Evolutionary conservation across 2,888 invertebrate genomes (phyloP), one percentile per base, ranked within the genome.

Genomic region (Calameuta pallipes): DNA sequence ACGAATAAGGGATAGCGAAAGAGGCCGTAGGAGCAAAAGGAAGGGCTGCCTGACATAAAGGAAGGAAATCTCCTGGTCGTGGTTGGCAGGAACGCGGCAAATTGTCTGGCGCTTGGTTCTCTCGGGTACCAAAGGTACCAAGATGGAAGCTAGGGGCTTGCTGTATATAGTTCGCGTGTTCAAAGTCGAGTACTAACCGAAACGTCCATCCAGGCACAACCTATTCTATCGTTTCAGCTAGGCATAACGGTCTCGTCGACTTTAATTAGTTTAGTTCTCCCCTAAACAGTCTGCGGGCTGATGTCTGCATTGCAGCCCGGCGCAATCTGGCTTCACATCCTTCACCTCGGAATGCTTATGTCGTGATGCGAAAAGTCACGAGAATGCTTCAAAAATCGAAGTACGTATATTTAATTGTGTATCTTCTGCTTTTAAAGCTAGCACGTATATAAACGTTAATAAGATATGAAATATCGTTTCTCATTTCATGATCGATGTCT

Each of bases 191-290:
- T 33, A 31, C 31, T 33, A 71, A 71, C 71, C 33, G 31, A 71
- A 71, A 71, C 71, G 71, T 71, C 71, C 71, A 33, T 71, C 31
- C 33, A 33, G 30, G 71, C 71, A 15, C 71, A 33, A 33, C 31
- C 71, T 31, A 33, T 71, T 33, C 71, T 71, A 71, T 71, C 71
- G 71, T 33, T 71, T 33, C 71, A 15, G 71, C 71, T n/a, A 71
- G 71, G 71, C 30, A 71, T 71, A 71, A 71, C 71, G 31, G 31
- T 33, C 71, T 71, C 23, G 31, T 13, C 71, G 71, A 71, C 71
- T 71, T 71, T 71, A 71, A 71, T 71, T 71, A 71, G 71, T 71
- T 71, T 71, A 71, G 71, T 71, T 71, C 33, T 71, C 71, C 71
- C 33, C 71, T 71, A 71, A 71, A 71, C 71, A 71, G 71, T 33